Base-by-base conservation (phyloP, 2,888 invertebrate species). In the Caenorhabditis auriculariae region DNA sequence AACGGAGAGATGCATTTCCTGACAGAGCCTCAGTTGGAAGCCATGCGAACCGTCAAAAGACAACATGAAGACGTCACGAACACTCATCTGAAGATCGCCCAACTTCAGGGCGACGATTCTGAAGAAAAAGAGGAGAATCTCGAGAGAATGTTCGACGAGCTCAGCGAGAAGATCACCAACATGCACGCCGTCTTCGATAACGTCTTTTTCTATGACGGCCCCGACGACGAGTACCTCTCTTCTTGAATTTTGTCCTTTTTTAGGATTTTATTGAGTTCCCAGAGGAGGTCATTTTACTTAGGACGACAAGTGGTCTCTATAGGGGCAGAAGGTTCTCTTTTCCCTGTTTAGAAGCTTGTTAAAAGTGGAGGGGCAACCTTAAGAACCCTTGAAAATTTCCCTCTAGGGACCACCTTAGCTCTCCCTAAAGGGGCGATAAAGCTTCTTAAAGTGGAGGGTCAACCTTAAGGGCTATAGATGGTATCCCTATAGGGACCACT, bases 41-140 rank as follows among this genome's bases (percentile, higher is more conserved):
- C 63, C 3, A 64, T 69, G 69, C 19, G 60, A 15, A 41, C 51
- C 41, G 66, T 68, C 42, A 70, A 70, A 63, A 57, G 61, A 38
- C 59, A 60, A 1, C 67, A 67, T 43, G 70, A 70, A 47, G 66
- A 63, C 19, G 57, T 70, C 15, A 62, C 70, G 2, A 60, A 67
- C 47, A 54, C 63, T 26, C 67, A 68, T 48, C 29, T 70, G 24
- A 54, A 54, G 38, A 35, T 35, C 15, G n/a, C 15, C 15, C n/a
- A 6, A 23, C 4, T 17, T 15, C n/a, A 24, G 17, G 9, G 4
- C 17, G 28, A 44, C 17, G 7, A 4, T 47, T 9, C 24, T 21
- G n/a, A 23, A 7, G 50, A 58, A 27, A 55, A 59, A 44, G 52
- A 54, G n/a, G 17, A 37, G 19, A 23, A 23, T 3, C 48, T 63